These are phyloP conservation scores for Diadromus collaris DNA, from an alignment of 2,888 invertebrate genomes.

Conservation along the genomic window DNA sequence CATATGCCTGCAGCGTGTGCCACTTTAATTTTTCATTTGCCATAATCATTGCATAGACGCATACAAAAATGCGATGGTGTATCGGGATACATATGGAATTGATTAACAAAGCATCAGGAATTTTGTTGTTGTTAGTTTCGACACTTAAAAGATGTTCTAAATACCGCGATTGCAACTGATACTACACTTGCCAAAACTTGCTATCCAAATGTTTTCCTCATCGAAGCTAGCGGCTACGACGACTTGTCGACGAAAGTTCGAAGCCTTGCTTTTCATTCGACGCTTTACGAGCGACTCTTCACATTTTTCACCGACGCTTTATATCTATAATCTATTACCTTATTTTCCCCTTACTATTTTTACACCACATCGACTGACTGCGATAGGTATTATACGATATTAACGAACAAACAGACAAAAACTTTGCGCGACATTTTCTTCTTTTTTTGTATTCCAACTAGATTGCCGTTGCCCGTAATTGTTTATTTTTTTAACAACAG, in stretches of 20 bases:
- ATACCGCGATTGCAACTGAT: slow-evolving; percentile 21
- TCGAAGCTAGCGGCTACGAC: slow-evolving; percentile 7
- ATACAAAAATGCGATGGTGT: slow-evolving; percentile 5
- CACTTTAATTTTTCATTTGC: slow-evolving; percentile 49
- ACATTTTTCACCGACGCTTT: not conserved
- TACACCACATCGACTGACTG: slow-evolving; percentile 40
- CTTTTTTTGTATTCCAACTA: not conserved
- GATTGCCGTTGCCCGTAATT: slow-evolving; percentile 1
- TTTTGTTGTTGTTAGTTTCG: slow-evolving; percentile 32
- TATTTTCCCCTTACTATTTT: not conserved
- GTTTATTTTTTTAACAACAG: not conserved
- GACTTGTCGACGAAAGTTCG: not conserved
- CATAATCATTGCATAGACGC: slow-evolving; percentile 46
- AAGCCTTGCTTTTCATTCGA: not conserved
- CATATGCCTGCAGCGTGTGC: slow-evolving; percentile 40
- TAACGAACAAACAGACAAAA: slow-evolving; percentile 5
- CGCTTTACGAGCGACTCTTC: not conserved
- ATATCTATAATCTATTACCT: not conserved
- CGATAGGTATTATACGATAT: slow-evolving; percentile 49
- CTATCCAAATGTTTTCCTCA: slow-evolving; percentile 47
- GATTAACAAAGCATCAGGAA: slow-evolving; percentile 57
- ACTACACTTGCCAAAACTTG: slow-evolving; percentile 38
- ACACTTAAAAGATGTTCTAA: slow-evolving; percentile 10
- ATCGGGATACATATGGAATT: slow-evolving; percentile 46
- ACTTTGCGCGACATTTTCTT: slow-evolving; percentile 16